A percentile compares a stretch with the other conserved stretches of the same genome.
Conservation (phyloP, 1,140 invertebrate genomes). For the Ostrea denselamellosa region DNA sequence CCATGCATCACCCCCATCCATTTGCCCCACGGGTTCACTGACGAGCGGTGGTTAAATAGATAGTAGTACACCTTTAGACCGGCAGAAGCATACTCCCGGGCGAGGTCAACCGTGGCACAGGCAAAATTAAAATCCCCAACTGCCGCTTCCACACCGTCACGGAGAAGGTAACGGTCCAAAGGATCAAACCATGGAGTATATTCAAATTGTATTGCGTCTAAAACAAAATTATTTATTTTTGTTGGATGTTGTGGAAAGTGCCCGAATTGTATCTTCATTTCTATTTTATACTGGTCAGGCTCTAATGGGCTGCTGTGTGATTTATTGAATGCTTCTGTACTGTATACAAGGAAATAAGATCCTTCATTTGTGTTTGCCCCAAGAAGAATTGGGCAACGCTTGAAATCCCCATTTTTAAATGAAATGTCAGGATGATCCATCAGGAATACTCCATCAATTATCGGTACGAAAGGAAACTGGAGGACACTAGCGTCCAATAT, state of each 20-base stretch:
- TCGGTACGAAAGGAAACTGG: slow-evolving; percentile 94
- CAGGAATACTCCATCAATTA: slow-evolving; percentile 94
- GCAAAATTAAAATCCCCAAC: slow-evolving; percentile 98
- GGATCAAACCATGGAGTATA: slow-evolving; percentile 95
- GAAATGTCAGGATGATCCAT: slow-evolving; percentile 90
- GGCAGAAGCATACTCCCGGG: slow-evolving; percentile 88
- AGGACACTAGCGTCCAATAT: slow-evolving; percentile 86
- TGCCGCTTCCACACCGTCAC: slow-evolving; percentile 93
- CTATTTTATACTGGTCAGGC: slow-evolving; percentile 50
- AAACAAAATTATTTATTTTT: slow-evolving; percentile 86
- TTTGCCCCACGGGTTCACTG: slow-evolving; percentile 91
- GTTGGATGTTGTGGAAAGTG: slow-evolving; percentile 74
- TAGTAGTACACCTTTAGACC: slow-evolving; percentile 92
- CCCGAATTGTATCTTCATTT: slow-evolving; percentile 77
- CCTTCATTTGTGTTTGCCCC: slow-evolving; percentile 95
- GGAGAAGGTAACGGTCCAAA: slow-evolving; percentile 90
- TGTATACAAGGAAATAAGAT: slow-evolving; percentile 45
- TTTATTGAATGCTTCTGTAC: background rate
- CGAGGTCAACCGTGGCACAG: slow-evolving; percentile 96
- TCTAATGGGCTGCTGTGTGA: background rate
- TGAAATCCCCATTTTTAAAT: slow-evolving; percentile 91
- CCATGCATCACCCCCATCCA: slow-evolving; percentile 98
- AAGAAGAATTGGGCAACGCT: slow-evolving; percentile 94
- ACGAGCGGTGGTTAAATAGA: slow-evolving; percentile 93
- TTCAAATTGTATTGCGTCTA: slow-evolving; percentile 92